Evolutionary conservation across 2,113 vertebrate genomes (phyloP), one percentile per base, ranked within the genome.

Genomic region (Xenopus borealis): DNA sequence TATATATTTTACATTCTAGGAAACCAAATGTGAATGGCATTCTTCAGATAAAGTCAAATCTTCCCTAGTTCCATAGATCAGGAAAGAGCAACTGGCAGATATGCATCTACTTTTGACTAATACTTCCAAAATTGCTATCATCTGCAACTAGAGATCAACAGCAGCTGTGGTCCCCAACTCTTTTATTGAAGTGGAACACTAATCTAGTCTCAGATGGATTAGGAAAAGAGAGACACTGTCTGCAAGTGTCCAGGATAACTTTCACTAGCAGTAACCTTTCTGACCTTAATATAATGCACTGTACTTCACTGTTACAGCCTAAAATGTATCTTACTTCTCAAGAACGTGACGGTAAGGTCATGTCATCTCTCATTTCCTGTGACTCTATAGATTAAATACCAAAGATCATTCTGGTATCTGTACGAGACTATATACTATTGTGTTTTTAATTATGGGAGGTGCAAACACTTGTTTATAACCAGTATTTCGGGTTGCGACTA

Each of bases 1-100:
- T 93, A 94, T 90, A 87, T 89, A 94, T 90, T 93, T 95, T 94
- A 94, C 93, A 95, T 90, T 91, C 93, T 91, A 91, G 86, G 88
- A 86, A 85, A 86, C 82, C 90, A 94, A 92, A 87, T 87, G 82
- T 85, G 80, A 83, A 90, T 84, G 90, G 88, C 89, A 89, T 87
- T 89, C 81, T 89, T 86, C 81, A 85, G 87, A 86, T 93, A 88
- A 88, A 88, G 91, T 92, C 92, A 93, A 91, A 92, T 93, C 94
- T 89, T 93, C 93, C 92, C 90, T 93, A 92, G 93, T 92, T 89
- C 83, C 84, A 88, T 87, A 87, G 71, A 85, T 80, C 14, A 50
- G 53, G 53, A 55, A 55, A 1, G 17, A 17, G 14, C 47, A 50
- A 12, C 47, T 50, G 47, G 3, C 47, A 50, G 14, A 50, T 13